These are phyloP conservation scores for Drosophila nigricruria DNA, from an alignment of 2,888 invertebrate genomes.

Conservation along the genomic window DNA sequence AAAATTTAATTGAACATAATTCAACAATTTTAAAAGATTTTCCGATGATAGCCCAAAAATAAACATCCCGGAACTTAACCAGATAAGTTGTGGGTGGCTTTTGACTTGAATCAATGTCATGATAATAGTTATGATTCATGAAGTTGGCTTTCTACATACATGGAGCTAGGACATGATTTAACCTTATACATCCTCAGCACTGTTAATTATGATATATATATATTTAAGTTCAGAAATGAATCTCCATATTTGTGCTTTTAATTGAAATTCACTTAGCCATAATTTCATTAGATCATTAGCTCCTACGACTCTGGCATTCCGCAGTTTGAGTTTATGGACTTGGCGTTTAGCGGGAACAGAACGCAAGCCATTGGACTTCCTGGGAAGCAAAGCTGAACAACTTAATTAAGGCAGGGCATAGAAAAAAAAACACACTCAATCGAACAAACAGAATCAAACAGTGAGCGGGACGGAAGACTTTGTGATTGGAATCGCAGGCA, in stretches of 20 bases:
- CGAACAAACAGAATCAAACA: neutral
- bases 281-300: slow-evolving; percentile 62
- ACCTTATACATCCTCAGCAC: too few species aligned
- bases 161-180: too few species aligned
- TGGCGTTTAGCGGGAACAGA: slow-evolving; percentile 39
- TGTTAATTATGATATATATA: neutral
- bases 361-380: slow-evolving; percentile 32
- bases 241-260: slow-evolving; percentile 41
- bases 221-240: neutral
- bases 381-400: slow-evolving; percentile 63
- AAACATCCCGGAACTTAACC: neutral
- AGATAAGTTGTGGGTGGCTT: neutral
- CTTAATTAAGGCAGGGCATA: slow-evolving; percentile 70
- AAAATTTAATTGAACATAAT: slow-evolving; percentile 63
- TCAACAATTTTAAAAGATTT: slow-evolving; percentile 17
- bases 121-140: neutral
- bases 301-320: slow-evolving; percentile 38
- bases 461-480: neutral
- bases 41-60: neutral
- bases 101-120: neutral
- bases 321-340: slow-evolving; percentile 48
- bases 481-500: slow-evolving; percentile 72
- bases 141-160: neutral
- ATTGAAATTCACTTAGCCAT: slow-evolving; percentile 47
- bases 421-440: slow-evolving; percentile 14